Base-by-base conservation (phyloP, 23 tunicate genomes). In the Trididemnum nubilum region DNA sequence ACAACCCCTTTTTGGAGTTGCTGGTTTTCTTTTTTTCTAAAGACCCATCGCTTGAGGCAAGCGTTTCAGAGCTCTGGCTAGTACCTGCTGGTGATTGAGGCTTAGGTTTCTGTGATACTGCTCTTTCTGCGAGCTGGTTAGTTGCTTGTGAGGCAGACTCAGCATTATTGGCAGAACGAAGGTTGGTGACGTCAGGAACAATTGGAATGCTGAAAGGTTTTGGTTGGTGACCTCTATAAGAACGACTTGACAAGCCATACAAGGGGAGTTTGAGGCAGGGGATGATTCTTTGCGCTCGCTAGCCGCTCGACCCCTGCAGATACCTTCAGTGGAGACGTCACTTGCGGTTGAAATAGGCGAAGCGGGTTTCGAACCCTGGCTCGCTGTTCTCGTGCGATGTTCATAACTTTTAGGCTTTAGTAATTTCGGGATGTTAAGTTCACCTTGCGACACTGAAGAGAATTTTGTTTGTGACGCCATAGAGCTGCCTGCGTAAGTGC, bases 201-300 rank as follows among this genome's bases (percentile, higher is more conserved):
- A 58, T 61, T 25, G 96, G 96, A 28, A 90, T 90, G 63, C 81
- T 85, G 23, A 90, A 84, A 0, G 96, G 86, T 74, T 90, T 90
- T 33, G 72, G 83, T 64, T 82, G 89, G n/a, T 84, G 79, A 71
- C 85, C 80, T 60, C 59, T 84, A 30, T 69, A 78, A 22, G 94
- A 89, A 24, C 94, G 61, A 24, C 90, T 83, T 29, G 79, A 75
- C 7, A 32, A n/a, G n/a, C 38, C 38, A 33, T 30, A 67, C 3
- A 67, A 38, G 74, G n/a, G 38, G 74, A 33, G 38, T 7, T 67
- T 5, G 38, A 12, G 38, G 38, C 4, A n/a, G n/a, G 74, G 7
- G 25, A 12, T 3, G n/a, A 3, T 12, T 67, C 38, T 33, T 33
- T 67, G 22, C 74, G 37, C 33, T 67, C 74, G 4, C 7, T 5